phyloP scores from a whole-genome alignment of 2,113 vertebrate genomes.

The Microtus pennsylvanicus region DNA sequence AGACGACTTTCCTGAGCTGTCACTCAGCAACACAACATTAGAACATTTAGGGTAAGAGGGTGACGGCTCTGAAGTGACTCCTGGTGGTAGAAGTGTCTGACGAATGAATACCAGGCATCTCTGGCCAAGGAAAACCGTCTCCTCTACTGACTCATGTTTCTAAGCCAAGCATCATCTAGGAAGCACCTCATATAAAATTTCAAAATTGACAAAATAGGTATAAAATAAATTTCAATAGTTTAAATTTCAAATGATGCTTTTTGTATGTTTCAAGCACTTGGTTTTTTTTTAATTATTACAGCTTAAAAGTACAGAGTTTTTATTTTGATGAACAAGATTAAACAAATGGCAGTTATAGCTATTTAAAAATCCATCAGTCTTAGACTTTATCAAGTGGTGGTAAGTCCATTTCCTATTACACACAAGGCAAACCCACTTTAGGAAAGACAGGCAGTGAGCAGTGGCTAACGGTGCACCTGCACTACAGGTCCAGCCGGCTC shows the following conservation, averaged over 20 bases:
- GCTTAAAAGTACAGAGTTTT: constrained; percentile 19
- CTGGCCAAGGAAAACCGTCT: background rate
- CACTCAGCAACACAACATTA: background rate
- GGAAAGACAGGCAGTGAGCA: background rate
- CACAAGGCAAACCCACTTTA: background rate
- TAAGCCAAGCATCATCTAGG: background rate
- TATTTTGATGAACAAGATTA: constrained; percentile 31
- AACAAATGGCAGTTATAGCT: background rate
- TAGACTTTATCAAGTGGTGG: background rate
- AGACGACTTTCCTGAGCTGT: background rate
- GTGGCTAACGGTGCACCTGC: background rate
- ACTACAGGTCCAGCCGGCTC: background rate
- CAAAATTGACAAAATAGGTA: background rate
- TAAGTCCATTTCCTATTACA: constrained; percentile 6
- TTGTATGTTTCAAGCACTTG: background rate
- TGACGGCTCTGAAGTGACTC: background rate
- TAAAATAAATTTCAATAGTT: background rate
- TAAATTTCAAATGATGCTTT: constrained; percentile 6
- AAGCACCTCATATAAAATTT: background rate
- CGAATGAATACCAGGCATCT: background rate
- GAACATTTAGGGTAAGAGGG: background rate
- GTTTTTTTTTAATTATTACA: background rate
- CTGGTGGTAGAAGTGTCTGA: background rate
- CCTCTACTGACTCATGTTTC: background rate
- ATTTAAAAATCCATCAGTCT: constrained; percentile 1